Conservation (phyloP, 1,140 invertebrate genomes). For the Brachionus plicatilis region DNA sequence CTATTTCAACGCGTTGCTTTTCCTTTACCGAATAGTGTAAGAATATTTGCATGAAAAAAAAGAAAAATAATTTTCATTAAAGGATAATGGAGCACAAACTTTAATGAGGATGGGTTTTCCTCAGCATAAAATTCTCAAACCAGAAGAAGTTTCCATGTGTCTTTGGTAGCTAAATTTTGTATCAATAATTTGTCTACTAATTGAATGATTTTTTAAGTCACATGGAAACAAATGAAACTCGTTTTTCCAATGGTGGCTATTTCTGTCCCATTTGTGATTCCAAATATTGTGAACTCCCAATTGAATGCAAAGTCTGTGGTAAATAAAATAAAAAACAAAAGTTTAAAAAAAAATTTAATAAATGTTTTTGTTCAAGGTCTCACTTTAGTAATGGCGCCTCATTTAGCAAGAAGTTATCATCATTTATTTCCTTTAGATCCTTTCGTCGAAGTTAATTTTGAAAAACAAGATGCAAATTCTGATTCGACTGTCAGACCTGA, state of each 20-base stretch:
- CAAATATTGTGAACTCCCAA: conserved; percentile 94
- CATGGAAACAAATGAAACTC: conserved; percentile 58
- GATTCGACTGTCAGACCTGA: conserved; percentile 63
- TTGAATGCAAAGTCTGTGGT: conserved; percentile 87
- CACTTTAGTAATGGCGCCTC: conserved; percentile 92
- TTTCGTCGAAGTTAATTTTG: conserved; percentile 66
- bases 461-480: conserved; percentile 61
- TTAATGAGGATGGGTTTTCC: conserved; percentile 53
- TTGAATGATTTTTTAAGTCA: conserved; percentile 47
- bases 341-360: neutral
- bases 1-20: conserved; percentile 67
- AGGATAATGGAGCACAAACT: conserved; percentile 7
- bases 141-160: conserved; percentile 59
- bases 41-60: neutral
- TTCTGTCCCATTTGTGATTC: conserved; percentile 91
- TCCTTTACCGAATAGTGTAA: conserved; percentile 65
- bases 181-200: neutral
- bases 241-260: conserved; percentile 68
- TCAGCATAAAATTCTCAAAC: conserved; percentile 53
- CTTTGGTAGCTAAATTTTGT: conserved; percentile 67
- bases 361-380: conserved; percentile 59
- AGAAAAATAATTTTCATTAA: neutral
- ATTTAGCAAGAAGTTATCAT: conserved; percentile 91
- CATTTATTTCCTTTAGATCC: conserved; percentile 85
- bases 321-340: conserved; percentile 30